Base-by-base conservation (phyloP, 2,797 vertebrate genomes). In the Nannoperca obscura region DNA sequence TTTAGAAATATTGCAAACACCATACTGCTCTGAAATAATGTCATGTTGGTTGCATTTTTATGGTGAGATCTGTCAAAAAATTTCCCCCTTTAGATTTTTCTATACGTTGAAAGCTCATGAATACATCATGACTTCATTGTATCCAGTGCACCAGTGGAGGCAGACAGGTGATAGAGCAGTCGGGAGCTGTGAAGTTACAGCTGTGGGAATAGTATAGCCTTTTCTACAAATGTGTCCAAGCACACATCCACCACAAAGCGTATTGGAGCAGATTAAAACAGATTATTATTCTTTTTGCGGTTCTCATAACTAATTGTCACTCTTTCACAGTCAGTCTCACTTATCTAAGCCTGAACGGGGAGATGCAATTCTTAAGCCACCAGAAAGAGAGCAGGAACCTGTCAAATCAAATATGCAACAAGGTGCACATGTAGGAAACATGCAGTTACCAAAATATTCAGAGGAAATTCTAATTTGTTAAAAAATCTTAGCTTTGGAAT, bases 341-440 rank as follows among this genome's bases (percentile, higher is more conserved):
- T 64, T 55, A 38, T 75, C 50, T 7, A 2, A 52, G 44, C 10
- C 53, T 30, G 47, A 74, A 65, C 7, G 10, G n/a, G 32, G 22
- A 78, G 67, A 68, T 71, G 57, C 66, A 76, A 32, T 50, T 62
- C 64, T 76, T 83, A 52, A 69, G 67, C 38, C 30, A 30, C 63
- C 49, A 34, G 34, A 42, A 57, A 46, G 20, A 68, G 20, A 78
- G 50, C 50, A 52, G 60, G 42, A 83, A 65, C 69, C 57, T 86
- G 77, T 82, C 46, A 40, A 77, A 81, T 85, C 71, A 80, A 88
- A 88, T 76, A 82, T 81, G 69, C 70, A 84, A 63, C 63, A 63
- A 58, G 67, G 46, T 66, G 47, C 67, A 78, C 38, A 66, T 60
- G 57, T 5, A 46, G 49, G 62, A 68, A 36, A 64, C 50, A 5